A percentile compares a stretch with the other conserved stretches of the same genome.
phyloP scores from a whole-genome alignment of 1,140 invertebrate genomes.

The Magallana gigas region DNA sequence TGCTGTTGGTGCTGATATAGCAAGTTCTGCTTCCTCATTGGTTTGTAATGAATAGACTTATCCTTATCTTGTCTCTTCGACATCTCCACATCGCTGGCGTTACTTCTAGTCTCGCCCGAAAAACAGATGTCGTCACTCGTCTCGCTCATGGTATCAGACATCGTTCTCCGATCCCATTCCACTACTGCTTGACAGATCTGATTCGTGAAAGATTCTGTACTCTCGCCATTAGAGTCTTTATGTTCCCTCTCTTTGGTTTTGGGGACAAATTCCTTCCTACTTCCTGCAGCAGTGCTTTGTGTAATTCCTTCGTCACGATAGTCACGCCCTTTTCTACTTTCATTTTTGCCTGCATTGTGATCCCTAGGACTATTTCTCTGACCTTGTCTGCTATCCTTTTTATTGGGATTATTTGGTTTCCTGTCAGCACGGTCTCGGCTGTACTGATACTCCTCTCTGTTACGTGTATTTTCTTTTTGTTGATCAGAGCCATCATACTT shows the following conservation, averaged over 20 bases:
- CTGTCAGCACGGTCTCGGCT: neutral
- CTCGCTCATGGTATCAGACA: neutral
- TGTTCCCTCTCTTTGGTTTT: neutral
- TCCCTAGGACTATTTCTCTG: slow-evolving; percentile 1
- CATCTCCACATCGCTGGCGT: too few relatives aligned
- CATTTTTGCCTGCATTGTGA: neutral
- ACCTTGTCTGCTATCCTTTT: neutral
- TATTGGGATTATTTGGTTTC: neutral
- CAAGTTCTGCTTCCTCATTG: neutral
- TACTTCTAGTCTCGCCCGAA: too few relatives aligned
- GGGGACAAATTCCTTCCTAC: neutral
- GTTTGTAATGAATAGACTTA: neutral
- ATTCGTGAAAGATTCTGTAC: too few relatives aligned
- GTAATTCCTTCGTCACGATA: neutral
- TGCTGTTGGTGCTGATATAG: neutral
- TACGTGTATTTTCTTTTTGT: too few relatives aligned
- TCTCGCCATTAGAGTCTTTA: neutral
- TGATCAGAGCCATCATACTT: neutral
- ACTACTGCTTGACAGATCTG: too few relatives aligned
- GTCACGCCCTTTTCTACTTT: neutral
- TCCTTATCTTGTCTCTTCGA: neutral
- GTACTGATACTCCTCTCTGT: neutral
- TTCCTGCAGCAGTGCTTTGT: neutral
- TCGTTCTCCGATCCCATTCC: neutral
- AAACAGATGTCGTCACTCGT: neutral